phyloP scores from a whole-genome alignment of 2,888 invertebrate genomes.

The Aleiodes alternator region DNA sequence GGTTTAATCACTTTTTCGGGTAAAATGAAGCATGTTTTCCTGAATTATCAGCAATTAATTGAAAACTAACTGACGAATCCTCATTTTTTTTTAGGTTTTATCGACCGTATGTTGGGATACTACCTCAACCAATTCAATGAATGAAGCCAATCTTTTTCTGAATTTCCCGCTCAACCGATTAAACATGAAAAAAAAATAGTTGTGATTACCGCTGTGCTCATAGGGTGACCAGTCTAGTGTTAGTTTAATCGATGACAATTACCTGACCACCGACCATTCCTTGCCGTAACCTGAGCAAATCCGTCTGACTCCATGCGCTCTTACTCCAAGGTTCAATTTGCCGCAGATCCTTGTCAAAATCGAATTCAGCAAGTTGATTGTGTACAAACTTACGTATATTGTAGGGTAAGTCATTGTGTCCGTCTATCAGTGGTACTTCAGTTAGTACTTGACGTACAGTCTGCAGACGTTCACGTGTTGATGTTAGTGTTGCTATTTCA shows the following conservation, averaged over 20 bases:
- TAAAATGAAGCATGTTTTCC: too few relatives aligned
- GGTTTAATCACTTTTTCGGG: too few relatives aligned
- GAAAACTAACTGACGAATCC: too few relatives aligned
- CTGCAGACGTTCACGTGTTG: constrained; percentile 79
- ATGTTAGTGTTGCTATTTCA: constrained; percentile 75
- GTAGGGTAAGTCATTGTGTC: constrained; percentile 90
- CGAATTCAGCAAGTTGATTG: constrained; percentile 83
- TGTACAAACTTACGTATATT: constrained; percentile 92
- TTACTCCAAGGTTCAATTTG: constrained; percentile 86
- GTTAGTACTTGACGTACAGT: constrained; percentile 80
- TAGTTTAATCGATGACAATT: constrained; percentile 49
- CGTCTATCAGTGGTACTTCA: constrained; percentile 83
- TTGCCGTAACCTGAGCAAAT: constrained; percentile 83
- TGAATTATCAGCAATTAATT: too few relatives aligned
- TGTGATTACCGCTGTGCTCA: too few relatives aligned
- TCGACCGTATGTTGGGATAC: too few relatives aligned
- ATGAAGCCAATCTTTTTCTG: too few relatives aligned
- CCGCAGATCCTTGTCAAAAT: constrained; percentile 81
- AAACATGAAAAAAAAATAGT: too few relatives aligned
- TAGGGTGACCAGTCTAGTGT: too few relatives aligned
- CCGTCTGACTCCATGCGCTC: constrained; percentile 88
- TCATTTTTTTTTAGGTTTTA: too few relatives aligned
- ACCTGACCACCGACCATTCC: constrained; percentile 87
- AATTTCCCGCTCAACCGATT: too few relatives aligned
- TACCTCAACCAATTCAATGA: too few relatives aligned